phyloP scores from a whole-genome alignment of 2,888 invertebrate genomes.

The Hemaris fuciformis region DNA sequence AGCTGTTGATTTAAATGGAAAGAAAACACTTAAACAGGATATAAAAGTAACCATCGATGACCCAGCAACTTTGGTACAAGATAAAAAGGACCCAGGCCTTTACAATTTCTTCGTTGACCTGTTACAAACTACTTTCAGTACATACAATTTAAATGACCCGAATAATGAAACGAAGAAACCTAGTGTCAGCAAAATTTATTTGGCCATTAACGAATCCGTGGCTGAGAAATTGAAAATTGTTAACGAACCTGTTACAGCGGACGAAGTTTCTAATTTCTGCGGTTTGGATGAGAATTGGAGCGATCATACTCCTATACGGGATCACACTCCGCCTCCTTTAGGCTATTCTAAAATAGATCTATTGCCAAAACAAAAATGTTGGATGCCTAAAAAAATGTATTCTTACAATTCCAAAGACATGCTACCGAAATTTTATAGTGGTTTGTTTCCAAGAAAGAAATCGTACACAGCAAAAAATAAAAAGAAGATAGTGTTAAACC shows the following conservation, averaged over 20 bases:
- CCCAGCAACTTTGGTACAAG: slow-evolving; percentile 33
- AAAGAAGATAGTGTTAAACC: slow-evolving; percentile 43
- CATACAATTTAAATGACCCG: slow-evolving; percentile 41
- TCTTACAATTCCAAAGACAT: neutral
- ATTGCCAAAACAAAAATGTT: neutral
- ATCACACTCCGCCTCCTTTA: neutral
- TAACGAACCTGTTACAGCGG: neutral
- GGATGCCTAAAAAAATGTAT: neutral
- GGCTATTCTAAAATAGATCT: neutral
- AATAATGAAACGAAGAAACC: slow-evolving; percentile 16
- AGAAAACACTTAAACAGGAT: slow-evolving; percentile 15
- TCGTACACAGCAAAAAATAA: slow-evolving; percentile 26
- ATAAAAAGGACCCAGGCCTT: slow-evolving; percentile 41
- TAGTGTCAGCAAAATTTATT: slow-evolving; percentile 31
- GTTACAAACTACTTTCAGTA: slow-evolving; percentile 51
- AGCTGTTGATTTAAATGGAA: slow-evolving; percentile 32
- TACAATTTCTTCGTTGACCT: slow-evolving; percentile 63
- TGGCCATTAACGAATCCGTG: slow-evolving; percentile 49
- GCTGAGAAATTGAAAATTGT: slow-evolving; percentile 35
- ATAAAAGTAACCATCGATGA: slow-evolving; percentile 31
- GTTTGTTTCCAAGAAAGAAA: slow-evolving; percentile 14
- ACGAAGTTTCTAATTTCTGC: neutral
- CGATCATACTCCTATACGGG: neutral
- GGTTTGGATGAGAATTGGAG: neutral
- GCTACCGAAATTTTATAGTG: slow-evolving; percentile 22